phyloP scores from a whole-genome alignment of 2,797 vertebrate species.

The Liasis olivaceus region DNA sequence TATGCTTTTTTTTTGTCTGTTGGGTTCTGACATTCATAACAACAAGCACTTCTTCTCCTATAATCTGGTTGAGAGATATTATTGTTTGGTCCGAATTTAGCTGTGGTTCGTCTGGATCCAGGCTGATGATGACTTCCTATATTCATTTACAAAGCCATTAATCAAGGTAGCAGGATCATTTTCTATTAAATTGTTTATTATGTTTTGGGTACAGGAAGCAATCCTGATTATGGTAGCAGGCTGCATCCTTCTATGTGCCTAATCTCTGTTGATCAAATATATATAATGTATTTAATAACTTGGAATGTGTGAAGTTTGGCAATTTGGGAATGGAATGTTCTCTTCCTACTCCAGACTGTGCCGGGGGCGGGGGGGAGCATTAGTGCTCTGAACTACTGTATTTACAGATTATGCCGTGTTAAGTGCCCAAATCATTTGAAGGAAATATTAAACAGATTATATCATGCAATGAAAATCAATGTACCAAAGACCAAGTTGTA shows the following conservation, averaged over 20 bases:
- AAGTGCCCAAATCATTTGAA: neutral
- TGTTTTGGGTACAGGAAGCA: neutral
- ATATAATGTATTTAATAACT: neutral
- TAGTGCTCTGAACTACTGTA: neutral
- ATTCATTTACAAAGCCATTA: too few species aligned
- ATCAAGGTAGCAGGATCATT: neutral
- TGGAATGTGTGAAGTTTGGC: neutral
- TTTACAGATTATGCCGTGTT: neutral
- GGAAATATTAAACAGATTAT: neutral
- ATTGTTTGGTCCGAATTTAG: neutral
- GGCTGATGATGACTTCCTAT: neutral
- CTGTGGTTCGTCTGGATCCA: neutral
- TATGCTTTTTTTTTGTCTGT: neutral
- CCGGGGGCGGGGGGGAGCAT: neutral
- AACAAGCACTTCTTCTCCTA: neutral
- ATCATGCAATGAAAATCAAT: neutral
- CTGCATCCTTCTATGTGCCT: neutral
- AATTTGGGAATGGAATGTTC: neutral
- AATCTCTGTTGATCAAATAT: neutral
- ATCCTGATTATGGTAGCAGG: neutral
- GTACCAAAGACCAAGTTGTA: neutral
- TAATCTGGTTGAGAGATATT: neutral
- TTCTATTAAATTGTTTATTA: neutral
- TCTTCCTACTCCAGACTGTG: neutral
- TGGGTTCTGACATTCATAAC: neutral